These are phyloP conservation scores for Chelonus formosanus DNA, from an alignment of 2,888 invertebrate genomes.

Conservation along the genomic window DNA sequence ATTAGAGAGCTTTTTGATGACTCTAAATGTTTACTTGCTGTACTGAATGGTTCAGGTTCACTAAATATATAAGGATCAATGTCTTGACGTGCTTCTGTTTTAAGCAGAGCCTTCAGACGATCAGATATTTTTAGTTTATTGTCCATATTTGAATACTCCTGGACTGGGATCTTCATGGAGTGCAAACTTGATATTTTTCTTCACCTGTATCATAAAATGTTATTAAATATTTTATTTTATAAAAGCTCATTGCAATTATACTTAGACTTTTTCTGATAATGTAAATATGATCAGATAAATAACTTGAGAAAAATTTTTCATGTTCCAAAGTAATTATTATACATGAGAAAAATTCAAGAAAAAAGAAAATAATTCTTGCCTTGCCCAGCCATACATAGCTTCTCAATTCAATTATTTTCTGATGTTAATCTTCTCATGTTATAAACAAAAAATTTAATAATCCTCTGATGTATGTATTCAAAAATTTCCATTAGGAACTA, in stretches of 20 bases:
- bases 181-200: conserved; percentile 28
- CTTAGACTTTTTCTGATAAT: too few species aligned
- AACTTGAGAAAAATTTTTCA: neutral
- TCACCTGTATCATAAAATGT: too few species aligned
- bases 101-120: conserved; percentile 64
- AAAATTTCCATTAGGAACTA: neutral
- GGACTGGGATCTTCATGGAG: conserved; percentile 59
- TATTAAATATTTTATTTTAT: conserved; percentile 2
- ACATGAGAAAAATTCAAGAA: conserved; percentile 13
- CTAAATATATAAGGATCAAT: conserved; percentile 67
- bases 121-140: conserved; percentile 66
- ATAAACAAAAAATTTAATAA: neutral
- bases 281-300: too few species aligned
- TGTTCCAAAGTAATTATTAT: conserved; percentile 19
- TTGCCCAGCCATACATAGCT: conserved; percentile 26
- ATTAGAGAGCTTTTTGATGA: conserved; percentile 51
- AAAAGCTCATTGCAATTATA: too few species aligned
- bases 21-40: conserved; percentile 40
- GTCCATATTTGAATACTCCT: conserved; percentile 57
- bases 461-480: neutral
- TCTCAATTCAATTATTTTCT: neutral
- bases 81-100: conserved; percentile 60
- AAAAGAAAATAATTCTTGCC: conserved; percentile 22
- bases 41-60: conserved; percentile 61
- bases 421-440: neutral